phyloP scores from a whole-genome alignment of 1,140 invertebrate genomes.

The Cotesia typhae region DNA sequence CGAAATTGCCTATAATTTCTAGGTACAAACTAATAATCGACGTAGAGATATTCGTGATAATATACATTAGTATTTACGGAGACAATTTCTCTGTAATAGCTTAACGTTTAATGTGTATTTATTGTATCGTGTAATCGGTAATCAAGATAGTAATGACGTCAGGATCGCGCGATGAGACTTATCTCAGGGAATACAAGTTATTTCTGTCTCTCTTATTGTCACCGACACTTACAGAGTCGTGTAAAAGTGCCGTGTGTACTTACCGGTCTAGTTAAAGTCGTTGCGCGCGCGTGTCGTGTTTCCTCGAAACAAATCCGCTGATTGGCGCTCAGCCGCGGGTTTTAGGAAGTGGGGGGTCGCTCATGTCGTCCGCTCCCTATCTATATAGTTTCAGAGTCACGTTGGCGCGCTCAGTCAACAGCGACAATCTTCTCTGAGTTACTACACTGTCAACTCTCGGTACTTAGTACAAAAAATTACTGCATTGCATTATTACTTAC shows the following conservation, averaged over 20 bases:
- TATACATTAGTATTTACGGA: no score
- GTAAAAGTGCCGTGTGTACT: no score
- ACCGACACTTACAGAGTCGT: no score
- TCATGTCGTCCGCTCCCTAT: conserved; percentile 20
- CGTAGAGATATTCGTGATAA: no score
- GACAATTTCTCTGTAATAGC: no score
- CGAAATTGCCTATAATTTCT: no score
- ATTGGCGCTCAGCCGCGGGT: conserved; percentile 20
- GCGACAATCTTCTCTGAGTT: conserved; percentile 26
- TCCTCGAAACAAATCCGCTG: not conserved
- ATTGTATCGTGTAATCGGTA: conserved; percentile 22
- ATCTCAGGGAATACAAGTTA: no score
- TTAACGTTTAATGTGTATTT: no score
- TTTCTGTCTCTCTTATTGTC: no score
- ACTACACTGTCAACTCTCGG: conserved; percentile 12
- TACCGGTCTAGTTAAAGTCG: conserved; percentile 1
- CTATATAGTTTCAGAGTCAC: conserved; percentile 55
- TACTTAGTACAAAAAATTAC: not conserved
- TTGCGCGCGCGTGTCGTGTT: conserved; percentile 13
- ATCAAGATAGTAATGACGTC: conserved; percentile 56
- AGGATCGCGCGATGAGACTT: conserved; percentile 23
- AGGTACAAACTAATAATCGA: no score
- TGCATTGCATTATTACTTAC: not conserved
- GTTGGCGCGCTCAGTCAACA: conserved; percentile 52
- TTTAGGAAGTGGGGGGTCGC: conserved; percentile 25